These are phyloP conservation scores for Etheostoma perlongum DNA, from an alignment of 2,797 vertebrate species.

Conservation along the genomic window DNA sequence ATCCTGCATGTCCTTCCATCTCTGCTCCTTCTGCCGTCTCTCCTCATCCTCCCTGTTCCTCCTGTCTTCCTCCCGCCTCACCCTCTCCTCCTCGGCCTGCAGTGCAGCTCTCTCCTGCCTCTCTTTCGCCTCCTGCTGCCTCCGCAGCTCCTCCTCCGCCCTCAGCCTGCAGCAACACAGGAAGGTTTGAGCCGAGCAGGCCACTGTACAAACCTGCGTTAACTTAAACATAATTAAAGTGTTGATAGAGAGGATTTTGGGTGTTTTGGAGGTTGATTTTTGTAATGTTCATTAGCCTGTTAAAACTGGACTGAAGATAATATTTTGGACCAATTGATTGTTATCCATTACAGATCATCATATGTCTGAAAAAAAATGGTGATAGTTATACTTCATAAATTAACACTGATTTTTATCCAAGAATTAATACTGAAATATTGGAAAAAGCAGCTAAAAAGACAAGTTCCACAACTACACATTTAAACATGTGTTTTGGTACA, in stretches of 20 bases:
- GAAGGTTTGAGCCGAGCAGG: not conserved
- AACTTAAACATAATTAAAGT: too few species aligned
- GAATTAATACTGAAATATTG: not conserved
- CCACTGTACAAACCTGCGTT: not conserved
- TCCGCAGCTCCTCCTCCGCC: constrained; percentile 90
- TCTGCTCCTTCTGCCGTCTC: constrained; percentile 86
- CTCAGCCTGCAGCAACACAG: constrained; percentile 81
- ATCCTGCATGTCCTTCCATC: constrained; percentile 90
- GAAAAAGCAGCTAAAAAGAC: not conserved
- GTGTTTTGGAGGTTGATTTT: not conserved
- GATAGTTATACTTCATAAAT: not conserved
- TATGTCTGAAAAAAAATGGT: not conserved
- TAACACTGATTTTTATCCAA: not conserved
- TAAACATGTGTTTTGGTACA: too few species aligned
- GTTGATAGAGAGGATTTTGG: not conserved
- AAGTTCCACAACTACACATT: too few species aligned
- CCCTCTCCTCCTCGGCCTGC: constrained; percentile 88
- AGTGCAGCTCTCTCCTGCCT: constrained; percentile 83
- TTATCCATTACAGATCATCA: not conserved
- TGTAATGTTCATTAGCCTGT: not conserved
- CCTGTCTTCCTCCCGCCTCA: constrained; percentile 84
- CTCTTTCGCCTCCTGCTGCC: constrained; percentile 87
- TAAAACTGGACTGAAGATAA: not conserved
- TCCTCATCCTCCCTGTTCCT: constrained; percentile 85
- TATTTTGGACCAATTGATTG: not conserved